Evolutionary conservation across 2,797 vertebrate species (phyloP), one percentile per base, ranked within the genome.

Genomic region (Myripristis jacobus): DNA sequence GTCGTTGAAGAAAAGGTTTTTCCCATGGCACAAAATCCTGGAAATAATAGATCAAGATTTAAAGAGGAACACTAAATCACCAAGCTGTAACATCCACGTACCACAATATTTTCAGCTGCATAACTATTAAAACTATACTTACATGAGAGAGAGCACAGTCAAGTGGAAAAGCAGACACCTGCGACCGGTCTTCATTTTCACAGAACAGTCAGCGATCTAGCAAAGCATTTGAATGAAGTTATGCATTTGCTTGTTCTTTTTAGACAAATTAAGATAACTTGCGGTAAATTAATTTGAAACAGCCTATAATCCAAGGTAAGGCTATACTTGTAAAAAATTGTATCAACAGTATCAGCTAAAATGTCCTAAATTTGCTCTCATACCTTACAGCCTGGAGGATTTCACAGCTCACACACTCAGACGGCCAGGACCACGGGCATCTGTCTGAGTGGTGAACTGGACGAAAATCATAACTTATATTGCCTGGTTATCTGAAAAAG

Each of bases 1-100:
- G 67, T 87, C 82, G 44, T 81, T 90, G 66, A 91, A 91, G 71
- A 57, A 79, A 2, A 0, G 12, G 16, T 58, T 52, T 1, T 77
- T 57, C 21, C 79, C 83, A 9, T 76, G 68, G 55, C 85, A 81
- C 13, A 65, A 24, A 31, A 55, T 19, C 18, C 86, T 86, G 48
- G n/a, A n/a, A n/a, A 47, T 65, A 60, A 60, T 72, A 63, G 3
- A 52, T 56, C 1, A 51, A 46, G 9, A 60, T 12, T 41, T 46
- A 27, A 10, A 3, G 22, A 18, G 8, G 38, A 46, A 72, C 1
- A 38, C 12, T 29, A 22, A 64, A 11, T 57, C 16, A 58, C 1
- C 5, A 48, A 36, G 8, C 13, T 25, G 4, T 24, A 56, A 18
- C 18, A 41, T 13, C 12, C 12, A 43, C 16, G 15, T 43, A 15